A percentile compares a stretch with the other conserved stretches of the same genome.
Evolutionary conservation across 2,797 vertebrate genomes (phyloP).

Genomic region (Hippocampus kuda): DNA sequence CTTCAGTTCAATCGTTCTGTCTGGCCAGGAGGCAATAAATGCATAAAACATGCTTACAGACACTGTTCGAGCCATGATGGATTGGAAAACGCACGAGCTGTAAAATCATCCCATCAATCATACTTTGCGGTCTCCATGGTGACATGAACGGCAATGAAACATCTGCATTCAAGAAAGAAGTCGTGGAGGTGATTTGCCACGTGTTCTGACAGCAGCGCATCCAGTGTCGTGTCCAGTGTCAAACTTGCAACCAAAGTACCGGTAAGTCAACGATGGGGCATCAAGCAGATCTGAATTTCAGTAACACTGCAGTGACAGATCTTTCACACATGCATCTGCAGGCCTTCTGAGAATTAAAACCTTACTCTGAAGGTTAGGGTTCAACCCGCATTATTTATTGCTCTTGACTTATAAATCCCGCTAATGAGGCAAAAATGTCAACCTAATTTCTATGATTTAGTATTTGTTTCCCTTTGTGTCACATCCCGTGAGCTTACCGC

Average conservation of each 20-base stretch:
- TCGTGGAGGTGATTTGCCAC: neutral
- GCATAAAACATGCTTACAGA: slow-evolving; percentile 57
- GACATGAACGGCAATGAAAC: neutral
- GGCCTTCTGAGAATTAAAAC: slow-evolving; percentile 6
- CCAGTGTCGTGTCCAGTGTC: neutral
- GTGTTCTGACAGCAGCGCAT: neutral
- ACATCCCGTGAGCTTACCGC: neutral
- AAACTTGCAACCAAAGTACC: slow-evolving; percentile 9
- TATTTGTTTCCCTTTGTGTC: neutral
- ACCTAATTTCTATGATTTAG: neutral
- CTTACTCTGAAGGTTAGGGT: neutral
- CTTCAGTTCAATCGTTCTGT: slow-evolving; percentile 25
- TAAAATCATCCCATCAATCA: slow-evolving; percentile 7
- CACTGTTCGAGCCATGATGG: slow-evolving; percentile 28
- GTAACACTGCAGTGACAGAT: neutral
- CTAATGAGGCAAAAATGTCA: neutral
- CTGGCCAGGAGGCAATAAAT: slow-evolving; percentile 53
- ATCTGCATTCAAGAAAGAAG: neutral
- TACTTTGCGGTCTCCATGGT: neutral
- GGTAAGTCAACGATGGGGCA: slow-evolving; percentile 4
- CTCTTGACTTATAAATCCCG: slow-evolving; percentile 19
- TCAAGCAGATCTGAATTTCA: slow-evolving; percentile 17
- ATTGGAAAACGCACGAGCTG: slow-evolving; percentile 7
- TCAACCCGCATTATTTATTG: slow-evolving; percentile 39
- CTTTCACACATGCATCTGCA: slow-evolving; percentile 25